Evolutionary conservation across 2,888 invertebrate species (phyloP), one percentile per base, ranked within the genome.

Genomic region (Drosophila parthenogenetica): DNA sequence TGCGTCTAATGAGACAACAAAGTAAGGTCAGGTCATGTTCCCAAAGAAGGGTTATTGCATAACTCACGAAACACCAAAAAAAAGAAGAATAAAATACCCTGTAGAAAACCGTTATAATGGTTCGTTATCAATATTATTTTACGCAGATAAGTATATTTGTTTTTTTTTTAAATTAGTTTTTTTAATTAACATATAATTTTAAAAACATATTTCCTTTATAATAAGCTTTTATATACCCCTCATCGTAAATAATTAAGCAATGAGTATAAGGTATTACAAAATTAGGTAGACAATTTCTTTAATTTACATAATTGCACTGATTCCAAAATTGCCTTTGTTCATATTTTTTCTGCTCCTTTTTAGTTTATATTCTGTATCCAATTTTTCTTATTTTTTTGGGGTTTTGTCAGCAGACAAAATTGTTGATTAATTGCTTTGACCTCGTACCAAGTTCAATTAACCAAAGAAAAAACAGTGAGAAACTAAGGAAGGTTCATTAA

Each of bases 1-100:
- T 77, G 79, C 79, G 85, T 72, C 81, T 86, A 86, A 86, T 87
- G 86, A 86, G 85, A 83, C 88, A 87, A 87, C 83, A 79, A 87
- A 83, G 85, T 74, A 69, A 79, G 81, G 70, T 69, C 65, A 68
- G 57, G 29, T 19, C 54, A 25, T 11, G 42, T 29, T 0, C 48
- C 57, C 57, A 43, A 37, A 37, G 55, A 73, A 71, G 79, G 64
- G 58, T 68, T 69, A 51, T 64, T 63, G 19, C 22, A 32, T 45
- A 58, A 63, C 78, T 59, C 48, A 51, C 22, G 61, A 67, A 46
- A 35, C 16, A 54, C n/a, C 19, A 22, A 57, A 25, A 17, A 22
- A 42, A 48, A 14, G 3, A n/a, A 19, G 10, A 2, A 0, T 0
- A 3, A 2, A 19, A 29, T 73, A 50, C 58, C 42, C 74, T 69